Evolutionary conservation across 2,113 vertebrate genomes (phyloP).

Genomic region (Okapia johnstoni): DNA sequence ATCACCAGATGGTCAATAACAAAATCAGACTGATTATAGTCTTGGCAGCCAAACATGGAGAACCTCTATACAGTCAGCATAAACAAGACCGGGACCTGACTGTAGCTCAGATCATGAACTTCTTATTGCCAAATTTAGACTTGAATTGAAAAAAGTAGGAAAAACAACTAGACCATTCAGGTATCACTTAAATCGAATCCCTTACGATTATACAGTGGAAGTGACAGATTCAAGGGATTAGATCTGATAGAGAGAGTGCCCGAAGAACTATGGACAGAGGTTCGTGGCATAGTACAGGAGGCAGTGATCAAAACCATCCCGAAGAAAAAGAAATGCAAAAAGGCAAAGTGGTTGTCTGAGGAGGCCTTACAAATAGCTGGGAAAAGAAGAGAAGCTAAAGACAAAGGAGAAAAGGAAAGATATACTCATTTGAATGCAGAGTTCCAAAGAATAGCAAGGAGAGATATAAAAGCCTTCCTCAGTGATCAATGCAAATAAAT

Average conservation of each 20-base stretch:
- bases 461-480: background rate
- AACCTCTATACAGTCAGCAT: background rate
- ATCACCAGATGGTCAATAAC: background rate
- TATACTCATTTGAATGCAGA: background rate
- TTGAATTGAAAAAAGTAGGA: background rate
- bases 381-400: background rate
- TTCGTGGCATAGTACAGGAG: background rate
- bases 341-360: background rate
- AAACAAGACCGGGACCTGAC: background rate
- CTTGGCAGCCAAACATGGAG: background rate
- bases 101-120: background rate
- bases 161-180: background rate
- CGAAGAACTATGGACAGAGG: background rate
- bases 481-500: background rate
- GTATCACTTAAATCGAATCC: background rate
- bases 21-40: background rate
- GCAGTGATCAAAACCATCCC: background rate
- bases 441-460: background rate
- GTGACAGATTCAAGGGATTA: background rate
- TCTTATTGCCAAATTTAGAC: background rate
- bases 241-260: background rate
- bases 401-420: background rate
- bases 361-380: background rate
- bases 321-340: background rate
- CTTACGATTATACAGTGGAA: background rate